Evolutionary conservation across 2,888 invertebrate species (phyloP).

Genomic region (Junonia oenone): DNA sequence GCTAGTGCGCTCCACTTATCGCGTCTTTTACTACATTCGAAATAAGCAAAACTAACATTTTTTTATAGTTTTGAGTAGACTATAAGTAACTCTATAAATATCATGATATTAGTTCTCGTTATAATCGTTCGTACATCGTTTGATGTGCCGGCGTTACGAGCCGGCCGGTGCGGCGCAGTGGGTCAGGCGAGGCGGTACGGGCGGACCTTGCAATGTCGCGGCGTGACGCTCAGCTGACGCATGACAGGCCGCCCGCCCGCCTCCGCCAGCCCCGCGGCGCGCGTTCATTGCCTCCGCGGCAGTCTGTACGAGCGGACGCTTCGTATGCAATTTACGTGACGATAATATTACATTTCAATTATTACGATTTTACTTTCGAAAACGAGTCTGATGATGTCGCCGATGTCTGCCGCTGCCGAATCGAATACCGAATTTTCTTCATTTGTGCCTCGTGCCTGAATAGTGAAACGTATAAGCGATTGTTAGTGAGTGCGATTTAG

Average conservation of each 20-base stretch:
- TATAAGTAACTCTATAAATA: not conserved
- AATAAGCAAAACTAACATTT: not conserved
- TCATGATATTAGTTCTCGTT: not conserved
- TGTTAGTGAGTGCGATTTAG: constrained; percentile 62
- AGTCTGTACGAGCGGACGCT: constrained; percentile 69
- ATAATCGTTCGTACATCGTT: constrained; percentile 15
- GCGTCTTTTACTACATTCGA: constrained; percentile 13
- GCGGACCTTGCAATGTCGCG: constrained; percentile 82
- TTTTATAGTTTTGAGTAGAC: not conserved
- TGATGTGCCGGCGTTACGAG: constrained; percentile 16
- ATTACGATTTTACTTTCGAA: constrained; percentile 27
- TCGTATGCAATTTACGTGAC: constrained; percentile 43
- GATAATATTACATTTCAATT: constrained; percentile 12
- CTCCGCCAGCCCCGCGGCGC: constrained; percentile 68
- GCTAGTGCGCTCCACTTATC: constrained; percentile 30
- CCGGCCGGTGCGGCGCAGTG: constrained; percentile 52
- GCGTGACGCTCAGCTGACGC: constrained; percentile 79
- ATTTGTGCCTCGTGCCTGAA: constrained; percentile 37
- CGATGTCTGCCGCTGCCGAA: constrained; percentile 2
- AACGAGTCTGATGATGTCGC: constrained; percentile 15
- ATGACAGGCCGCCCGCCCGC: constrained; percentile 63
- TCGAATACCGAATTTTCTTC: constrained; percentile 19
- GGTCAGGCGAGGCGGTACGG: constrained; percentile 66
- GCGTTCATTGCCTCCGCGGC: constrained; percentile 86
- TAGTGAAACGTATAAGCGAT: constrained; percentile 45